Conservation (phyloP, 2,113 vertebrate genomes). For the Clarias magur region DNA sequence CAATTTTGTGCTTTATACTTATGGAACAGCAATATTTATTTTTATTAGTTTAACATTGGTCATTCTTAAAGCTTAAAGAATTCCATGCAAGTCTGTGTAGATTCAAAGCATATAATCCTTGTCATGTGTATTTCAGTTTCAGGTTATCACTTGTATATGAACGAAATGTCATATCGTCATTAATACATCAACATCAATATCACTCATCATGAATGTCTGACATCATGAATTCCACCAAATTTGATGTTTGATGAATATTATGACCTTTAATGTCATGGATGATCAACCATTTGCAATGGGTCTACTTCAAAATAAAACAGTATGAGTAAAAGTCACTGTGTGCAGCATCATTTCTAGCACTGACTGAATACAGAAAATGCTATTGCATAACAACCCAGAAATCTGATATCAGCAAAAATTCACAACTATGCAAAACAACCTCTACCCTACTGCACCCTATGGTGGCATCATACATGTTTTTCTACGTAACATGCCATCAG, state of each 20-base stretch:
- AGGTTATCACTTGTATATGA: background rate
- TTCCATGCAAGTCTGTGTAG: background rate
- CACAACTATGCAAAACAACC: background rate
- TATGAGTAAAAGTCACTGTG: background rate
- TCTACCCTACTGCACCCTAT: background rate
- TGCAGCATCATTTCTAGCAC: background rate
- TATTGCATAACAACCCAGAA: background rate
- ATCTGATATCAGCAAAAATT: background rate
- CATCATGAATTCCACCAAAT: constrained; percentile 4
- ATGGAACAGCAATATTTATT: no score
- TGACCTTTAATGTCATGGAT: background rate
- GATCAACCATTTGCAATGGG: constrained; percentile 5
- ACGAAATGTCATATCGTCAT: background rate
- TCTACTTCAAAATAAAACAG: background rate
- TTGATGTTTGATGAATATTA: constrained; percentile 4
- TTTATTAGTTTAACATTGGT: background rate
- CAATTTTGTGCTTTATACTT: background rate
- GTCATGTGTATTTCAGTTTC: background rate
- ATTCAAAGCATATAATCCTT: background rate
- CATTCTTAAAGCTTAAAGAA: background rate
- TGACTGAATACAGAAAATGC: background rate
- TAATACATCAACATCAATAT: background rate
- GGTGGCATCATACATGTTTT: background rate
- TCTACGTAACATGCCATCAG: background rate
- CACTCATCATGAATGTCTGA: background rate